A percentile compares a stretch with the other conserved stretches of the same genome.
Evolutionary conservation across 2,888 invertebrate species (phyloP).

Genomic region (Hydraecia micacea): DNA sequence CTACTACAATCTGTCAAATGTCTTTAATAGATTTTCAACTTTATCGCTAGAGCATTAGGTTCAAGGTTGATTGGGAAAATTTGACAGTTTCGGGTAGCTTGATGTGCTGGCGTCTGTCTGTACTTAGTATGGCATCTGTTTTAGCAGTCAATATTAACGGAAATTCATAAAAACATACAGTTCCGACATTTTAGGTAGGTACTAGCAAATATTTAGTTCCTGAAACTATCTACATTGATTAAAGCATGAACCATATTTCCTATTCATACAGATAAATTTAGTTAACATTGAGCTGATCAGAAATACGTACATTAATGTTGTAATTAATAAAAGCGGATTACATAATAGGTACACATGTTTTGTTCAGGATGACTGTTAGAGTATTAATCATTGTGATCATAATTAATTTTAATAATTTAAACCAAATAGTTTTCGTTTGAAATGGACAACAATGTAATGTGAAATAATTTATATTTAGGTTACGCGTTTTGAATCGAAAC

Average conservation of each 20-base stretch:
- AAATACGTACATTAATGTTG: constrained; percentile 15
- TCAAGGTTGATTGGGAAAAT: no score
- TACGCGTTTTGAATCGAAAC: background rate
- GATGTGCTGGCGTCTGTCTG: no score
- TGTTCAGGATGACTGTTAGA: background rate
- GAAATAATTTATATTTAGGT: background rate
- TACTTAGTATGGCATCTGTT: background rate
- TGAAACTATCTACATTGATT: background rate
- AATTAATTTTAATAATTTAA: constrained; percentile 1
- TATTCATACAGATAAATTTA: background rate
- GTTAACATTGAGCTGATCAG: constrained; percentile 11
- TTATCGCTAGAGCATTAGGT: no score
- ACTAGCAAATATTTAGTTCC: background rate
- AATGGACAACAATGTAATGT: background rate
- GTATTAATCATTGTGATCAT: background rate
- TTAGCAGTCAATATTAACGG: no score
- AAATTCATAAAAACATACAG: no score
- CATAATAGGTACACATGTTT: constrained; percentile 10
- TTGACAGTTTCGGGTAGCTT: no score
- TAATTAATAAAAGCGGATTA: constrained; percentile 18
- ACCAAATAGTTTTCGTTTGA: background rate
- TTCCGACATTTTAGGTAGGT: no score
- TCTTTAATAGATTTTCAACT: no score
- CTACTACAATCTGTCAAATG: no score
- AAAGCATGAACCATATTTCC: background rate